A percentile compares a stretch with the other conserved stretches of the same genome.
phyloP scores from a whole-genome alignment of 2,888 invertebrate genomes.

The Thalpophila matura region DNA sequence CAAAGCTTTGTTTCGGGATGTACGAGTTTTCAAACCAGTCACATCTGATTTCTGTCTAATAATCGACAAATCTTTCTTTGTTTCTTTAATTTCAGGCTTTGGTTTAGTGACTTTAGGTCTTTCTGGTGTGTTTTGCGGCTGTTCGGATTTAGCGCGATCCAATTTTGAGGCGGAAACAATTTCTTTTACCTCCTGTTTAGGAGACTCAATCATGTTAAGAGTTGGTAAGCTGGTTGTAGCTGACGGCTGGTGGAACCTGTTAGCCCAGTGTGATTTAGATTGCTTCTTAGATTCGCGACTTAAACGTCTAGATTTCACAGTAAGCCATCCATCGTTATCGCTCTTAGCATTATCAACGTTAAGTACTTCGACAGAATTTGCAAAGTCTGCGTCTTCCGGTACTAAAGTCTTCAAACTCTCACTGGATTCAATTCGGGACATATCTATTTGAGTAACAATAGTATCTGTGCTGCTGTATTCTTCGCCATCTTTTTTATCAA shows the following conservation, averaged over 20 bases:
- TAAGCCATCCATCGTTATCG: constrained; percentile 96
- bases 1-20: constrained; percentile 78
- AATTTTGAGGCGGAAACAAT: constrained; percentile 70
- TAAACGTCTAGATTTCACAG: constrained; percentile 94
- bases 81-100: constrained; percentile 48
- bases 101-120: constrained; percentile 34
- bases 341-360: constrained; percentile 81
- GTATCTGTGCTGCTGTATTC: constrained; percentile 91
- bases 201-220: constrained; percentile 90
- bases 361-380: constrained; percentile 87
- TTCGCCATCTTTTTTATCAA: constrained; percentile 81
- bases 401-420: constrained; percentile 88
- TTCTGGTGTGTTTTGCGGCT: constrained; percentile 71
- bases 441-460: constrained; percentile 85
- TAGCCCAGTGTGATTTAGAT: constrained; percentile 93
- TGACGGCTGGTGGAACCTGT: constrained; percentile 95
- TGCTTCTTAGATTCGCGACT: constrained; percentile 90
- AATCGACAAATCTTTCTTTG: constrained; percentile 77
- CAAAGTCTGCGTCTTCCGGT: constrained; percentile 83
- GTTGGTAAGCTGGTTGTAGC: constrained; percentile 96
- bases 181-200: constrained; percentile 82
- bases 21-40: constrained; percentile 89
- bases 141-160: constrained; percentile 84
- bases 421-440: constrained; percentile 86
- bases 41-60: constrained; percentile 92